Evolutionary conservation across 1,140 invertebrate genomes (phyloP).

Genomic region (Drosophila suzukii): DNA sequence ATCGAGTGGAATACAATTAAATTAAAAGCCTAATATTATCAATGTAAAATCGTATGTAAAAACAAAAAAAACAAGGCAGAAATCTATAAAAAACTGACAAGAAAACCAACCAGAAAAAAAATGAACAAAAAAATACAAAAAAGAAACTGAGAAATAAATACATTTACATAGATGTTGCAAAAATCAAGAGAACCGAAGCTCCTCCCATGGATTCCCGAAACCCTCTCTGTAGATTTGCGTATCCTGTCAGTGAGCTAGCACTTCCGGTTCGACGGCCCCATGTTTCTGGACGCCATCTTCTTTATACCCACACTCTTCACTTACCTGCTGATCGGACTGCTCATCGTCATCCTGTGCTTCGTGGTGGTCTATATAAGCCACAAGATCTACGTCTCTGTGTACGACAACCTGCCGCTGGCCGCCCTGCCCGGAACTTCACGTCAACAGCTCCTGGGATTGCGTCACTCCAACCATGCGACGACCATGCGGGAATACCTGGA

Average conservation of each 20-base stretch:
- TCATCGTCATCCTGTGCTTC: conserved; percentile 77
- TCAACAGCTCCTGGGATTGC: background rate
- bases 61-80: conserved; percentile 42
- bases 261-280: conserved; percentile 25
- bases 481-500: conserved; percentile 22
- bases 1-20: conserved; percentile 58
- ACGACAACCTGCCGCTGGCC: conserved; percentile 74
- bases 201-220: conserved; percentile 22
- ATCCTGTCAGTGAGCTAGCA: conserved; percentile 21
- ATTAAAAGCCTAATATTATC: conserved; percentile 72
- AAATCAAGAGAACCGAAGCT: conserved; percentile 43
- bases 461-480: conserved; percentile 25
- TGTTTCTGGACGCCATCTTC: conserved; percentile 78
- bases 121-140: conserved; percentile 34
- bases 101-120: conserved; percentile 44
- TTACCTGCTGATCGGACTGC: conserved; percentile 69
- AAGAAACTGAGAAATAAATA: conserved; percentile 75
- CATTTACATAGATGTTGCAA: conserved; percentile 83
- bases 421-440: conserved; percentile 16
- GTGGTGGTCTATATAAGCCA: conserved; percentile 80
- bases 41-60: conserved; percentile 80
- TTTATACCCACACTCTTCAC: conserved; percentile 81
- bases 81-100: conserved; percentile 48
- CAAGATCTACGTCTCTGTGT: conserved; percentile 77
- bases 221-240: conserved; percentile 30